These are phyloP conservation scores for Anadara kagoshimensis DNA, from an alignment of 1,140 invertebrate species.

Conservation along the genomic window DNA sequence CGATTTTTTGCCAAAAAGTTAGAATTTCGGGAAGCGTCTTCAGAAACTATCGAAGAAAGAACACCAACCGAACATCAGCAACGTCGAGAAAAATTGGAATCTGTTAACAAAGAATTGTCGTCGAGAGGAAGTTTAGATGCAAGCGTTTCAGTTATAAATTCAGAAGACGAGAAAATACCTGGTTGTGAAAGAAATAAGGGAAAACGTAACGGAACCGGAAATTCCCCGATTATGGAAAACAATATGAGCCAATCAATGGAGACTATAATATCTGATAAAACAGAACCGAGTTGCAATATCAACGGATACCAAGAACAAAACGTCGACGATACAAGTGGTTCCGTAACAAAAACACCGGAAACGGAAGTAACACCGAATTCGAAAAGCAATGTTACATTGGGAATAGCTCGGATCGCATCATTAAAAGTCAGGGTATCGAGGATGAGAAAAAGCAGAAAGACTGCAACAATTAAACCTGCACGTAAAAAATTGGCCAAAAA, in stretches of 20 bases:
- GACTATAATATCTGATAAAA: no score
- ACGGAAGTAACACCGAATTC: background rate
- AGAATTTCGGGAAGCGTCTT: constrained; percentile 20
- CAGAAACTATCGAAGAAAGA: constrained; percentile 12
- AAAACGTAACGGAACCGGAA: background rate
- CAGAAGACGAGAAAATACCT: background rate
- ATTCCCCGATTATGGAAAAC: no score
- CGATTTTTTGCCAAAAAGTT: constrained; percentile 34
- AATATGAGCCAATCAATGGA: no score
- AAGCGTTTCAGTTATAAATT: no score
- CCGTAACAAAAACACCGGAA: background rate
- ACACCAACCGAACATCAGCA: background rate
- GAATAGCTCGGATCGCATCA: no score
- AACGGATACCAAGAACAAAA: background rate
- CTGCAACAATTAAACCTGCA: background rate
- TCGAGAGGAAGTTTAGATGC: background rate
- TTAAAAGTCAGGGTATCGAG: no score
- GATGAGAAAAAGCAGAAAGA: background rate
- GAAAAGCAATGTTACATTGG: no score
- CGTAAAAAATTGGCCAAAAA: constrained; percentile 22
- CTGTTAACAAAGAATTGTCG: background rate
- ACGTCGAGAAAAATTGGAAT: constrained; percentile 9
- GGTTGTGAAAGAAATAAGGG: background rate
- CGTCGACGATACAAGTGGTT: background rate
- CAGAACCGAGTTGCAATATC: no score